A percentile compares a stretch with the other conserved stretches of the same genome.
phyloP scores from a whole-genome alignment of 2,113 vertebrate species.

The Corythaixoides concolor region DNA sequence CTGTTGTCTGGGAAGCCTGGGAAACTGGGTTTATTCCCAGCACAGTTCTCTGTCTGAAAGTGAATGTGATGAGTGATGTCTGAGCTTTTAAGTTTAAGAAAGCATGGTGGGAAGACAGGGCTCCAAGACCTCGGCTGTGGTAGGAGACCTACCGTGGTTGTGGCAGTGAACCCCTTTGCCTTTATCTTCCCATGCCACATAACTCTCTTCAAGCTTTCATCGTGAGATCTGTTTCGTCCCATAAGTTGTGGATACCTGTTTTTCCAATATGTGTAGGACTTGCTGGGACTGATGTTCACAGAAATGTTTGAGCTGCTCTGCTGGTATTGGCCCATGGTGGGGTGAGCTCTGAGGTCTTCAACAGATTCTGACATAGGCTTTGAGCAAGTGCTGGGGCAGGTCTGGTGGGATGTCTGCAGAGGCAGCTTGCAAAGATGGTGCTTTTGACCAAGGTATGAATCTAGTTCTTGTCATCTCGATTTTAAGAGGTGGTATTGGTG shows the following conservation, averaged over 20 bases:
- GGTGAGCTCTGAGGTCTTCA: not conserved
- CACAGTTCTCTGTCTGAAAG: not conserved
- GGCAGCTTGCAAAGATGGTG: not conserved
- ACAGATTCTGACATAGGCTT: not conserved
- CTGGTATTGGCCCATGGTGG: not conserved
- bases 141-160: not conserved
- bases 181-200: not conserved
- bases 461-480: not conserved
- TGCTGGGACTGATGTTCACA: not conserved
- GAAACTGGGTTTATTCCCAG: not conserved
- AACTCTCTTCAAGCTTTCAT: not conserved
- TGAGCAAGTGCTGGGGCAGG: not conserved
- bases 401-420: not conserved
- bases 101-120: not conserved
- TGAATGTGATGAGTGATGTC: not conserved
- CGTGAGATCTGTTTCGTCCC: not conserved
- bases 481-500: not conserved
- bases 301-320: not conserved
- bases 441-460: not conserved
- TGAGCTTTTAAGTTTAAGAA: not conserved
- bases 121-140: not conserved
- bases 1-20: constrained; percentile 22
- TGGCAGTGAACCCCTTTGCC: not conserved
- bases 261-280: not conserved
- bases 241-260: not conserved